A percentile compares a stretch with the other conserved stretches of the same genome.
Evolutionary conservation across 2,888 invertebrate genomes (phyloP).

Genomic region (Hedya salicella): DNA sequence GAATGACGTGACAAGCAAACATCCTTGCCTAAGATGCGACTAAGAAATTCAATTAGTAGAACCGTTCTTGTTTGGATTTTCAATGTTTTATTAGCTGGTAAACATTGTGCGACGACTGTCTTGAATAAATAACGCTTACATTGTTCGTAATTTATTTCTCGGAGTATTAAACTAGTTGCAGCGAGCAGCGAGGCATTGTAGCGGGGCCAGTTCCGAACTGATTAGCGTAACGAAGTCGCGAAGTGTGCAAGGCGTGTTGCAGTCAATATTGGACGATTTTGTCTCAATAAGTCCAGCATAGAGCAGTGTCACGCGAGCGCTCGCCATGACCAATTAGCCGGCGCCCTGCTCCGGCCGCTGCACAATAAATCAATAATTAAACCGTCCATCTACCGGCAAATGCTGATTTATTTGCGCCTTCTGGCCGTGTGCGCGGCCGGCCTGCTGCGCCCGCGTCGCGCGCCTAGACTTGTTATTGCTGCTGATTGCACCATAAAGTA

Average conservation of each 20-base stretch:
- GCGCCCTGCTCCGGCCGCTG: constrained; percentile 66
- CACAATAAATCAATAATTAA: constrained; percentile 84
- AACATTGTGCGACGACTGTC: constrained; percentile 36
- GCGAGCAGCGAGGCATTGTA: constrained; percentile 32
- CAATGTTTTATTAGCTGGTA: constrained; percentile 39
- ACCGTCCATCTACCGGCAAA: constrained; percentile 81
- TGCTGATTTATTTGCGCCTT: constrained; percentile 80
- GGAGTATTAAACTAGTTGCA: constrained; percentile 32
- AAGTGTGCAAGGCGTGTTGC: constrained; percentile 57
- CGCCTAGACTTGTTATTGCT: constrained; percentile 59
- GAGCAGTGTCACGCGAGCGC: constrained; percentile 78
- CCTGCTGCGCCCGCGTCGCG: constrained; percentile 60
- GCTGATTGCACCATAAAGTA: constrained; percentile 60
- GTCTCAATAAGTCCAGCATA: constrained; percentile 74
- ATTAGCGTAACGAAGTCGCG: constrained; percentile 72
- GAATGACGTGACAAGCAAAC: constrained; percentile 59
- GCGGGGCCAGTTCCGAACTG: constrained; percentile 44
- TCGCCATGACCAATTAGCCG: constrained; percentile 78
- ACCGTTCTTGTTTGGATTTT: constrained; percentile 41
- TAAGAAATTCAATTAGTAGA: constrained; percentile 47
- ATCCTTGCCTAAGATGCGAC: constrained; percentile 53
- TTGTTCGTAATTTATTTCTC: constrained; percentile 39
- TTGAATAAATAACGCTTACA: constrained; percentile 41
- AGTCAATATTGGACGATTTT: constrained; percentile 76
- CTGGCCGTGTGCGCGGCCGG: constrained; percentile 55